Evolutionary conservation across 2,113 vertebrate genomes (phyloP).

Genomic region (Tamias sibiricus): DNA sequence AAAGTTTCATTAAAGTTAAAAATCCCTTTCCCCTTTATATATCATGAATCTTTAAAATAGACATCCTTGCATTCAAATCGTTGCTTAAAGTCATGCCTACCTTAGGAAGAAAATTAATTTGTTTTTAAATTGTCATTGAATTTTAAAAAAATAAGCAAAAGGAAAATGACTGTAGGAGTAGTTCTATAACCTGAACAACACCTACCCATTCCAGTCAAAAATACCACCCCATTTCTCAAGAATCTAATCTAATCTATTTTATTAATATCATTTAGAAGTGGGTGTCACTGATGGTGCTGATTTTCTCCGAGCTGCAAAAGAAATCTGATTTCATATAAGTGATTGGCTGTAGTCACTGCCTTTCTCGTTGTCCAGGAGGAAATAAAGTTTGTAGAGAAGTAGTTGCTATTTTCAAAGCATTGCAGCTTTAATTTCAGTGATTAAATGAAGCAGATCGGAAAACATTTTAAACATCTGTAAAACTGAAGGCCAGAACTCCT

Average conservation of each 20-base stretch:
- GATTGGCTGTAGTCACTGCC: background rate
- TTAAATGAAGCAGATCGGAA: slow-evolving; percentile 39
- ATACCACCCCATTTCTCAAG: background rate
- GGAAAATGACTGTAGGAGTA: background rate
- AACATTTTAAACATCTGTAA: slow-evolving; percentile 58
- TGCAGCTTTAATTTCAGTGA: background rate
- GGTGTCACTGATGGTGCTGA: background rate
- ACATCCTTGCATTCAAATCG: background rate
- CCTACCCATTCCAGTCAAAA: background rate
- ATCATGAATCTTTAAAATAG: background rate
- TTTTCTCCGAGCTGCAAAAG: background rate
- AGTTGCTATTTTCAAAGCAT: slow-evolving; percentile 52
- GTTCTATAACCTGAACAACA: background rate
- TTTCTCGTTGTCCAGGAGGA: background rate
- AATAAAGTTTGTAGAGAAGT: slow-evolving; percentile 15
- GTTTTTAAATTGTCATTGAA: background rate
- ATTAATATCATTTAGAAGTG: slow-evolving; percentile 11
- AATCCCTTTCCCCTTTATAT: background rate
- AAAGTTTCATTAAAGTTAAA: background rate
- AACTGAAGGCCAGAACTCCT: slow-evolving; percentile 4
- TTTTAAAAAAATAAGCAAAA: slow-evolving; percentile 11
- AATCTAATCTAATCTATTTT: background rate
- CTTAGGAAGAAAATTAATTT: background rate
- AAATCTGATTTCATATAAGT: slow-evolving; percentile 37
- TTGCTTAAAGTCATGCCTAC: background rate